Evolutionary conservation across 2,797 vertebrate genomes (phyloP), one percentile per base, ranked within the genome.

Genomic region (Neosilurus hyrtlii): DNA sequence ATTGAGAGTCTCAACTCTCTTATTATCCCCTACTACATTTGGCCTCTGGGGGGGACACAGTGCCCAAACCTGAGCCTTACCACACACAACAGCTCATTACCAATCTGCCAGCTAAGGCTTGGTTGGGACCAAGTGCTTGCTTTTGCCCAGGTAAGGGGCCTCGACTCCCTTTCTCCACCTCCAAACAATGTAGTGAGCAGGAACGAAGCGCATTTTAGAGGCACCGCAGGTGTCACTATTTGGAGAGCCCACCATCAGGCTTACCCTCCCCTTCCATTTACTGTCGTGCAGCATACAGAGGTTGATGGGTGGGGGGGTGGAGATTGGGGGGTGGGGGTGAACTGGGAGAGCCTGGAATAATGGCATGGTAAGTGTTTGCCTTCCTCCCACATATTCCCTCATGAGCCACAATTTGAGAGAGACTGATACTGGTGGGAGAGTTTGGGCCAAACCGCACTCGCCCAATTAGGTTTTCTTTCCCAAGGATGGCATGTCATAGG

Each of bases 81-180:
- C 92, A 93, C 94, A 94, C 92, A 92, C 91, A 87, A 86, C 74
- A 83, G 82, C 94, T 96, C 94, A 96, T 95, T 96, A 95, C 95
- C 94, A 93, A 92, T 94, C 94, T 94, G 95, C 94, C 91, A 95
- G 92, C 82, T 93, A 93, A 87, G 93, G 94, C 91, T 93, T 93
- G 92, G 94, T 94, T 91, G 92, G 93, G 90, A 88, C 92, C 92
- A 93, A 96, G 95, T 95, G 93, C 89, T 93, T 95, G 94, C 94
- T 93, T 94, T 94, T 92, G 92, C 85, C 94, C 95, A 96, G 95
- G 95, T 96, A 95, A 93, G 95, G 93, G 94, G 93, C 92, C 93
- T 93, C 91, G 93, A 92, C 90, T 93, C 94, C 94, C 94, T 94
- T 94, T 95, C 91, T 92, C 90, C 89, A 82, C 94, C 94, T 94